These are phyloP conservation scores for Drosophila athabasca DNA, from an alignment of 1,140 invertebrate species.

Conservation along the genomic window DNA sequence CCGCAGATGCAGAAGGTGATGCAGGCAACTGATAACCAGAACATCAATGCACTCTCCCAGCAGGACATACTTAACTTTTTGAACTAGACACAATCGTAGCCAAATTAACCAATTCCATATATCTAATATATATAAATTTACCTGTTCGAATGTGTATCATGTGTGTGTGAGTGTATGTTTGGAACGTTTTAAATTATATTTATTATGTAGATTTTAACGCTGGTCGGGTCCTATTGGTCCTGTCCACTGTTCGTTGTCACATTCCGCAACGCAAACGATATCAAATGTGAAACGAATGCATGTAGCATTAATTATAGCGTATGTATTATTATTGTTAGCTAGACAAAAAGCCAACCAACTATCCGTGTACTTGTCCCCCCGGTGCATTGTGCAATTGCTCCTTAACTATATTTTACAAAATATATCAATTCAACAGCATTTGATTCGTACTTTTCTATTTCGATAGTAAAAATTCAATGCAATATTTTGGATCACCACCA, in stretches of 20 bases:
- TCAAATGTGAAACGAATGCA: conserved; percentile 41
- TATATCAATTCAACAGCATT: conserved; percentile 8
- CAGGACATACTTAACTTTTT: conserved; percentile 82
- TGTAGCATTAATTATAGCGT: conserved; percentile 45
- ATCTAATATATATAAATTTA: conserved; percentile 28
- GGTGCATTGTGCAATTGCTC: conserved; percentile 67
- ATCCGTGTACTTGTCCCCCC: conserved; percentile 14
- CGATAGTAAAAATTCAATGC: no score
- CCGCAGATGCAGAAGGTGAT: conserved; percentile 48
- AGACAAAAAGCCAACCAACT: conserved; percentile 67
- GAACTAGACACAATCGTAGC: conserved; percentile 60
- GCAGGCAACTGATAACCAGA: conserved; percentile 64
- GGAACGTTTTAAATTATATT: conserved; percentile 44
- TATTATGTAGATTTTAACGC: conserved; percentile 46
- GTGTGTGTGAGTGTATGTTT: conserved; percentile 44
- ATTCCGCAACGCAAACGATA: conserved; percentile 43
- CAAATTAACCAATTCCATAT: conserved; percentile 51
- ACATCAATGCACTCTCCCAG: conserved; percentile 76
- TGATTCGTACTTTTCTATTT: background rate
- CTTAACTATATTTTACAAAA: conserved; percentile 39
- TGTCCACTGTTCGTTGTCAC: conserved; percentile 24
- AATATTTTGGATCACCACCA: no score
- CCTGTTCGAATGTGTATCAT: conserved; percentile 42
- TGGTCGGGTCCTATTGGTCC: conserved; percentile 17
- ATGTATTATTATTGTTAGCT: conserved; percentile 66